Conservation (phyloP, 2,888 invertebrate genomes). For the Drosophila nr. fundita region DNA sequence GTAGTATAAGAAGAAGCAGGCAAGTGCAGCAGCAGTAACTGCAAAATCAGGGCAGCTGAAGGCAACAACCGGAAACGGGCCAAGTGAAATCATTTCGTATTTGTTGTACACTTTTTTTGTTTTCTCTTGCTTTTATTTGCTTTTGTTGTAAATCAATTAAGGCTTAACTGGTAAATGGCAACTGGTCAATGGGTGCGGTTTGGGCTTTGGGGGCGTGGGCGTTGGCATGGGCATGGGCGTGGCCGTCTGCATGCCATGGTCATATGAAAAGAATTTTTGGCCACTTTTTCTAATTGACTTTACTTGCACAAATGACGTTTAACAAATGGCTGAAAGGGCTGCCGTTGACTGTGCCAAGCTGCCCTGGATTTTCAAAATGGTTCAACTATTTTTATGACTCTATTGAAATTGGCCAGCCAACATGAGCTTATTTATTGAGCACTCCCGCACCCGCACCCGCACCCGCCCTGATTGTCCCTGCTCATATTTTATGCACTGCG, state of each 20-base stretch:
- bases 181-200: conserved; percentile 22
- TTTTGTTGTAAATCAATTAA: conserved; percentile 60
- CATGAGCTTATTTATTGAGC: conserved; percentile 7
- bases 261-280: conserved; percentile 39
- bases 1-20: neutral
- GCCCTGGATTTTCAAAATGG: conserved; percentile 52
- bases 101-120: conserved; percentile 42
- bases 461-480: conserved; percentile 42
- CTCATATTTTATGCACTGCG: conserved; percentile 60
- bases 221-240: neutral
- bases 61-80: conserved; percentile 45
- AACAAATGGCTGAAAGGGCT: conserved; percentile 50
- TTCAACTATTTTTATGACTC: conserved; percentile 59
- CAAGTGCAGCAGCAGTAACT: conserved; percentile 37
- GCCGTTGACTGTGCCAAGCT: conserved; percentile 22
- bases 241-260: conserved; percentile 16
- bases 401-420: conserved; percentile 50
- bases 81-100: conserved; percentile 51
- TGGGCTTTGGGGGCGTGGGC: neutral
- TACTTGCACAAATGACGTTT: conserved; percentile 44
- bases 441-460: neutral
- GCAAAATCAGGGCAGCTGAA: conserved; percentile 32
- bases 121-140: conserved; percentile 16
- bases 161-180: conserved; percentile 42
- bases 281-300: conserved; percentile 60